Evolutionary conservation across 1,140 invertebrate species (phyloP), one percentile per base, ranked within the genome.

Genomic region (Limonius californicus): DNA sequence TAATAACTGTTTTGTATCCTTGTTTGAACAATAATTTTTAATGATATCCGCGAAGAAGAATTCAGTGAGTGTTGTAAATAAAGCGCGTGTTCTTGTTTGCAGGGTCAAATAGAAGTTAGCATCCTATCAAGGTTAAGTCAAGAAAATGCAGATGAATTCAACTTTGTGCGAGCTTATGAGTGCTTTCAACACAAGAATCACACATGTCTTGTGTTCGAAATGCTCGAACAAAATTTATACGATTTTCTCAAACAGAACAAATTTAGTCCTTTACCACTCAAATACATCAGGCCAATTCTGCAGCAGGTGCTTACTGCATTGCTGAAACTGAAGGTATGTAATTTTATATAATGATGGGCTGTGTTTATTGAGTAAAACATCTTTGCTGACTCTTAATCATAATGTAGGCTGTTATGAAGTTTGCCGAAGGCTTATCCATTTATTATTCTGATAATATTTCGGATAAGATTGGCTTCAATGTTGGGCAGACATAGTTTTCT

Each of bases 181-280:
- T 99, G 97, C 82, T 99, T 99, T 80, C 94, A 98, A 80, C 97
- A 99, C 82, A 98, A 98, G 78, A 98, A 96, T 75, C 97, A 99
- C 81, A 99, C 97, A 20, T 99, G 97, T 80, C 84, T 99, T 76
- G 98, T 99, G 70, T 99, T 99, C 80, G 97, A 99, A 81, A 99
- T 99, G 96, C 85, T 99, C 66, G 97, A 99, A 77, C 97, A 99
- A 82, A 99, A 99, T 81, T 84, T 99, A 57, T 99, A 99, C 80
- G 98, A 99, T 83, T 99, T 99, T 80, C 87, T 99, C 55, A 99
- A 99, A 79, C 96, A 99, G 79, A 99, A 99, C 80, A 99, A 99
- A 82, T 99, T 99, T 79, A 95, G 92, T 75, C 97, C 97, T 62
- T 81, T 99, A 70, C 97, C 97, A 45, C 85, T 99, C 47, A 98